These are phyloP conservation scores for Daboia siamensis DNA, from an alignment of 2,113 vertebrate genomes.

Conservation along the genomic window DNA sequence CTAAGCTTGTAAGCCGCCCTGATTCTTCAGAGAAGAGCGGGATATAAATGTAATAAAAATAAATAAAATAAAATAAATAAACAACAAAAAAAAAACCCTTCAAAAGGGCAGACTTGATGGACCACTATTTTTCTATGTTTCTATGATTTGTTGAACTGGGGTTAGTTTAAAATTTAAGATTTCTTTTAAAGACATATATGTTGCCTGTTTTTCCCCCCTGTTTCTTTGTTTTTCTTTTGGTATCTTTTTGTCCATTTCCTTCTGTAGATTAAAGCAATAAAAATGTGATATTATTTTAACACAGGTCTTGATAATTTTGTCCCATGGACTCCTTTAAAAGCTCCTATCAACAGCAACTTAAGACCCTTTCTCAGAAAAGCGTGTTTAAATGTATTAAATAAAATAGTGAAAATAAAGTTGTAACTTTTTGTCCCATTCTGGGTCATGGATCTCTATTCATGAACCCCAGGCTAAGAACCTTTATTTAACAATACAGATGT, in stretches of 20 bases:
- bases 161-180: neutral
- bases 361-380: neutral
- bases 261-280: neutral
- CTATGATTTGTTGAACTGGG: no score
- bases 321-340: neutral
- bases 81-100: no score
- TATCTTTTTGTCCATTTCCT: neutral
- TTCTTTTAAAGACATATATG: neutral
- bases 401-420: neutral
- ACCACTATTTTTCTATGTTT: no score
- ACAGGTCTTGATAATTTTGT: neutral
- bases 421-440: neutral
- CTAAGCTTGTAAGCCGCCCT: no score
- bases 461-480: neutral
- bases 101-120: no score
- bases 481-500: neutral
- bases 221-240: neutral
- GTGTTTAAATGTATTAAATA: neutral
- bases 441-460: neutral
- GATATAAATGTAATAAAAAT: no score
- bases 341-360: neutral
- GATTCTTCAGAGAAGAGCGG: no score
- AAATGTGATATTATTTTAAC: neutral
- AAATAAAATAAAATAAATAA: no score
- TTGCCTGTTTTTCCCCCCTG: neutral